Evolutionary conservation across 2,113 vertebrate species (phyloP), one percentile per base, ranked within the genome.

Genomic region (Zapornia atra): DNA sequence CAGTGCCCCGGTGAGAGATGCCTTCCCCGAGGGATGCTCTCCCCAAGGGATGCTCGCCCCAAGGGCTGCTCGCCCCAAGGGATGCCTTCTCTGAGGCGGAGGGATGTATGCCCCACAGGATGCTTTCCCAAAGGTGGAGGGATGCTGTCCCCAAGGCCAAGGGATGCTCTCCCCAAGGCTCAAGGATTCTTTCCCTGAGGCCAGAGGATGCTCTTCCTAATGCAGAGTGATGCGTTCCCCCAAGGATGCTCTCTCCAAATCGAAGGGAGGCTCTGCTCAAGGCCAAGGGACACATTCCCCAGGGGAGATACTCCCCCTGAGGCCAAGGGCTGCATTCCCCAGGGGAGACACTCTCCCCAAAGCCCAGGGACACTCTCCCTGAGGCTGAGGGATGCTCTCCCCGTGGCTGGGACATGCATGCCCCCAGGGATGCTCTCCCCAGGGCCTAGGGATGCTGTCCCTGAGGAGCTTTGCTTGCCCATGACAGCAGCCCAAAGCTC

Each of bases 401-500:
- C 54, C 14, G 3, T 26, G 8, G 50, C 82, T 48, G 46, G 46
- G 46, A 20, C 46, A 48, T 48, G 46, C 46, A 48, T 48, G 46
- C 46, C 46, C 46, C 16, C 10, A 26, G 50, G 29, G 44, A 5
- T 34, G 31, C 40, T 26, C 20, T 17, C 11, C 60, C 51, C 3
- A 3, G 15, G 9, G 40, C 48, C 4, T 5, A 60, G 66, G 59
- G 61, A 51, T 15, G 75, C 42, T 51, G 48, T 53, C 40, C 78
- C 81, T 40, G 10, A 12, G 79, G 95, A 94, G 54, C 12, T 86
- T 82, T 65, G 61, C 48, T 33, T 68, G 40, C 80, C 92, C 91
- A 93, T 78, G 64, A 22, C 63, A 70, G 82, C 88, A 82, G 92
- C 94, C 85, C 96, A 84, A 38, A 90, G 82, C 85, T 89, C 95